Evolutionary conservation across 37 sponge, comb jelly and placozoan species (phyloP), one percentile per base, ranked within the genome.

Genomic region (Amphimedon queenslandica): DNA sequence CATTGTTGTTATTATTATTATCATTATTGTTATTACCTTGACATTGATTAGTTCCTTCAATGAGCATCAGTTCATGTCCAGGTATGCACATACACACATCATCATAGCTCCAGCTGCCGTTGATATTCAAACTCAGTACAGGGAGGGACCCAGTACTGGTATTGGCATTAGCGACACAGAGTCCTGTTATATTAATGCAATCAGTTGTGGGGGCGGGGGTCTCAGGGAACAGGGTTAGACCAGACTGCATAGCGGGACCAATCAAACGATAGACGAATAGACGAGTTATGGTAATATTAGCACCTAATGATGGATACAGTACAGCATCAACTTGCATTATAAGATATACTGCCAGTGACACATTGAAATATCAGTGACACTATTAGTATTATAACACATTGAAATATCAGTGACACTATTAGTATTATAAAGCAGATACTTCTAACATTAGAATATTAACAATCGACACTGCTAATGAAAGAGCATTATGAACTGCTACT

Each of bases 121-220:
- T 25, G 5, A 25, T 6, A n/a, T 60, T n/a, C 27, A 60, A 25
- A 25, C 27, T 60, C 8, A n/a, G 27, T n/a, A n/a, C 21, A 6
- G 61, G 61, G 21, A 6, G 27, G 5, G 23, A n/a, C 21, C 61
- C 28, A n/a, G 5, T 60, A n/a, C 21, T n/a, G 28, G 61, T 60
- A 25, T n/a, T n/a, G 21, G 61, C 23, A 60, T 60, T 60, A 60
- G 61, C 61, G 5, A 60, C 27, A n/a, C 61, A 60, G 5, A 60
- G 5, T 6, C 61, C 61, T n/a, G 27, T n/a, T 11, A 60, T 25
- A 11, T 25, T 25, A 25, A 60, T n/a, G 28, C 5, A n/a, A 25
- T 25, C 61, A 25, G 61, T 25, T 25, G 61, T n/a, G 5, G 61
- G 61, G 21, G 61, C 61, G 8, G 61, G 61, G 21, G 61, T 60